Conservation (phyloP, 2,113 vertebrate species). For the Porphyrio hochstetteri region DNA sequence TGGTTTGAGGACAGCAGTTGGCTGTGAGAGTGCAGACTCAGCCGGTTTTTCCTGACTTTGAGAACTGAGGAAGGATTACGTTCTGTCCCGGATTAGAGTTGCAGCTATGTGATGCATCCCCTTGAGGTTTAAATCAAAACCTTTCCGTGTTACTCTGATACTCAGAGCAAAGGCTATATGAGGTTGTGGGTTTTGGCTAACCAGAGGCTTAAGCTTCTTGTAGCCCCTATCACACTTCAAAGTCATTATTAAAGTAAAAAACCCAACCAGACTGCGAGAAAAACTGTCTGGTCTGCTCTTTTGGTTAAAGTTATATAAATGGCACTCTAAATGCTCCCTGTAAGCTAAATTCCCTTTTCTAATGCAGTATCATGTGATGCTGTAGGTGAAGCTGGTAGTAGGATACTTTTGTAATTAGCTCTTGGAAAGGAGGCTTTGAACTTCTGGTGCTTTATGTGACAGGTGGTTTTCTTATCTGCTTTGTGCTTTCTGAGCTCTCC, state of each 20-base stretch:
- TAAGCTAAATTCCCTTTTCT: neutral
- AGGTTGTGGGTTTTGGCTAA: neutral
- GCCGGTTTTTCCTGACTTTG: neutral
- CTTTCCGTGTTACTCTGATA: neutral
- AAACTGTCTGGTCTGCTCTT: neutral
- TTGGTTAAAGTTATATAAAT: neutral
- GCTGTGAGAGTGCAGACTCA: neutral
- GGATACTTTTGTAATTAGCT: neutral
- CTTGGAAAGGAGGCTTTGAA: neutral
- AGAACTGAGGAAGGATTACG: neutral
- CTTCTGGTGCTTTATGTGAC: neutral
- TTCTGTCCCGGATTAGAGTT: conserved; percentile 1
- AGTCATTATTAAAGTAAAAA: neutral
- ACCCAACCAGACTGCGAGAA: neutral
- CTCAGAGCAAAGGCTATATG: neutral
- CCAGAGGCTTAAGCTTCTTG: neutral
- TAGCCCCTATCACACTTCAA: neutral
- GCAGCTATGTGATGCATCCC: conserved; percentile 12
- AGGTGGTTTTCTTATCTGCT: neutral
- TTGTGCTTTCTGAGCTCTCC: neutral
- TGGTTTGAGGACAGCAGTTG: neutral
- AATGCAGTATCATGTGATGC: neutral
- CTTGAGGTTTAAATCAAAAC: conserved; percentile 7
- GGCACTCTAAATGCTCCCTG: neutral
- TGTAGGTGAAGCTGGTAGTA: neutral